Percentiles rank a stretch among this genome's conserved stretches.
phyloP scores from a whole-genome alignment of 2,888 invertebrate genomes.

The Nesidiocoris tenuis region DNA sequence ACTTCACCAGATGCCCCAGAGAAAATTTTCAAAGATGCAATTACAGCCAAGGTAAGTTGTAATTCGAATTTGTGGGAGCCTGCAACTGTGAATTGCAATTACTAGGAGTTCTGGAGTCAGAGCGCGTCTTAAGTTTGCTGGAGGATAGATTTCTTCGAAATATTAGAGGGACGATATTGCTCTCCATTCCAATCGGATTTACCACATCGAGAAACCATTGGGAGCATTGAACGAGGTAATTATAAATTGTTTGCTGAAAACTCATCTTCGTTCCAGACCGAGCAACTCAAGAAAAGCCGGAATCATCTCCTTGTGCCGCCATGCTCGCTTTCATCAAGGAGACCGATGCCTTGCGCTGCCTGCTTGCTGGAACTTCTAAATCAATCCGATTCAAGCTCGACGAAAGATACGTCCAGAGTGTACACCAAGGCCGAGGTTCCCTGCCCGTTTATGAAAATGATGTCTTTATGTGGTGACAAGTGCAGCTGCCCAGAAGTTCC shows the following conservation, averaged over 20 bases:
- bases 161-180: too few species aligned
- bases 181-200: too few species aligned
- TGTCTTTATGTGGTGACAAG: not conserved
- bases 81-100: too few species aligned
- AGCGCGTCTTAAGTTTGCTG: too few species aligned
- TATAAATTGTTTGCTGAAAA: too few species aligned
- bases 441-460: not conserved
- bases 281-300: slow-evolving; percentile 1
- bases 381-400: not conserved
- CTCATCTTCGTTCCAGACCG: not conserved
- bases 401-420: not conserved
- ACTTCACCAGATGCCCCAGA: slow-evolving; percentile 15
- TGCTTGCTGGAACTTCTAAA: slow-evolving; percentile 18
- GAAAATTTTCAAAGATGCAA: slow-evolving; percentile 19
- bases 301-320: slow-evolving; percentile 14
- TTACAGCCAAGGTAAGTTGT: slow-evolving; percentile 10
- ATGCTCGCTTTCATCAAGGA: slow-evolving; percentile 8
- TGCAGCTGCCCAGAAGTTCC: slow-evolving; percentile 20
- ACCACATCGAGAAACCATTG: too few species aligned
- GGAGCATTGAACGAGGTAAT: too few species aligned
- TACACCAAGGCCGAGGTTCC: not conserved
- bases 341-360: slow-evolving; percentile 14
- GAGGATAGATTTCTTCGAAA: too few species aligned
- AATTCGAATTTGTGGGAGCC: too few species aligned
- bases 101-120: too few species aligned